These are phyloP conservation scores for Danionella cerebrum DNA, from an alignment of 2,113 vertebrate genomes.

Conservation along the genomic window DNA sequence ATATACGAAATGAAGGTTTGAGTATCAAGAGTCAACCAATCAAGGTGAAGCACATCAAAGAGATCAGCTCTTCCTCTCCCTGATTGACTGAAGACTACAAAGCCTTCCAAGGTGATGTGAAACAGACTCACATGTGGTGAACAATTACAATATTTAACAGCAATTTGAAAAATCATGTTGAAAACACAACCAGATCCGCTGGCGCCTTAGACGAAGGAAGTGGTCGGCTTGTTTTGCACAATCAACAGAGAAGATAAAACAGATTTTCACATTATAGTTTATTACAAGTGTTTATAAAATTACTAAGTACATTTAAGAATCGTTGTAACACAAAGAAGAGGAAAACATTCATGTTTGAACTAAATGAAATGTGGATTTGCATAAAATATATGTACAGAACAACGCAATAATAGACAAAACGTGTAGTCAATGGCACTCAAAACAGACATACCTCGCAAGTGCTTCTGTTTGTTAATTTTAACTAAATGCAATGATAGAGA, in stretches of 20 bases:
- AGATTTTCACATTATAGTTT: constrained; percentile 68
- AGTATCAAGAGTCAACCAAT: background rate
- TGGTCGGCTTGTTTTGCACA: background rate
- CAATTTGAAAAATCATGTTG: constrained; percentile 23
- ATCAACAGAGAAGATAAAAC: background rate
- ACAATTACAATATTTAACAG: constrained; percentile 30
- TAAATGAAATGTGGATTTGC: constrained; percentile 64
- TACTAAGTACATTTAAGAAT: constrained; percentile 76
- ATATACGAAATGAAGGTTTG: background rate
- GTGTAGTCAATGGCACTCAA: constrained; percentile 75
- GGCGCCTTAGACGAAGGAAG: background rate
- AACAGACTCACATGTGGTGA: constrained; percentile 25
- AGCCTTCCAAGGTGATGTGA: constrained; percentile 32
- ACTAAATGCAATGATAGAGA: constrained; percentile 84
- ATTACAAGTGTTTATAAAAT: constrained; percentile 79
- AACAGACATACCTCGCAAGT: constrained; percentile 80
- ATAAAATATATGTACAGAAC: constrained; percentile 82
- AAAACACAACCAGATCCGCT: background rate
- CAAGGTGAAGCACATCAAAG: background rate
- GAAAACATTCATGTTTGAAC: constrained; percentile 78
- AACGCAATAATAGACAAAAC: constrained; percentile 67
- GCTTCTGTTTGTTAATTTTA: constrained; percentile 86
- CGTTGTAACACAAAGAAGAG: constrained; percentile 64
- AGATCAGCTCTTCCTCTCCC: constrained; percentile 10
- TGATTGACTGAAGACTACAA: constrained; percentile 25